Evolutionary conservation across 2,888 invertebrate species (phyloP).

Genomic region (Anoplius nigerrimus): DNA sequence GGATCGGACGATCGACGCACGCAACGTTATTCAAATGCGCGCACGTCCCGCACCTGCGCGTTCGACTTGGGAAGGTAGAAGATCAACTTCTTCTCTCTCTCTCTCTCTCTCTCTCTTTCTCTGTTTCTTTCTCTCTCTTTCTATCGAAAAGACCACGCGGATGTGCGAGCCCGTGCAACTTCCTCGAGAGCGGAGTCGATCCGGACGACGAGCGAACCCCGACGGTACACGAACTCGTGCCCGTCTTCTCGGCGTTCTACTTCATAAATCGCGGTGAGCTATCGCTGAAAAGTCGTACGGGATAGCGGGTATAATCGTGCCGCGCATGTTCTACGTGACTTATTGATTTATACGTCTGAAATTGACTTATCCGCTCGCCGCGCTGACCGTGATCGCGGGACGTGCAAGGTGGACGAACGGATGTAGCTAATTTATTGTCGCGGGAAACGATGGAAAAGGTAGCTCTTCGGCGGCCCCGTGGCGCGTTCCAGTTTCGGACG

Average conservation of each 20-base stretch:
- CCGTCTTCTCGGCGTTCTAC: slow-evolving; percentile 50
- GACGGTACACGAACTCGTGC: slow-evolving; percentile 52
- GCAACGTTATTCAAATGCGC: slow-evolving; percentile 48
- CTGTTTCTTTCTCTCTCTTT: neutral
- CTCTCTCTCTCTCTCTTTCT: neutral
- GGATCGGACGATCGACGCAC: slow-evolving; percentile 35
- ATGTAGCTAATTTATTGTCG: no score
- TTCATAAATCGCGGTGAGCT: slow-evolving; percentile 58
- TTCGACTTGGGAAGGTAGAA: slow-evolving; percentile 14
- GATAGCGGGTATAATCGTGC: neutral
- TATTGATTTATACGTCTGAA: no score
- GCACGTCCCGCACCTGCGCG: slow-evolving; percentile 24
- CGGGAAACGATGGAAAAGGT: no score
- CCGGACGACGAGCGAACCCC: slow-evolving; percentile 53
- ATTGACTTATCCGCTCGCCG: no score
- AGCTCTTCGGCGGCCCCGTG: no score
- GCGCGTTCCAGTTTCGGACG: no score
- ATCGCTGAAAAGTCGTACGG: slow-evolving; percentile 46
- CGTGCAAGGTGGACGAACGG: no score
- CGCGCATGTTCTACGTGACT: no score
- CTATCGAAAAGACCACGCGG: no score
- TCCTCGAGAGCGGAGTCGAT: slow-evolving; percentile 41
- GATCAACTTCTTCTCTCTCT: neutral
- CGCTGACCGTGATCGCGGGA: no score
- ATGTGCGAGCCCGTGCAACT: no score